phyloP scores from a whole-genome alignment of 2,888 invertebrate species.

The Stegana nigrithorax region DNA sequence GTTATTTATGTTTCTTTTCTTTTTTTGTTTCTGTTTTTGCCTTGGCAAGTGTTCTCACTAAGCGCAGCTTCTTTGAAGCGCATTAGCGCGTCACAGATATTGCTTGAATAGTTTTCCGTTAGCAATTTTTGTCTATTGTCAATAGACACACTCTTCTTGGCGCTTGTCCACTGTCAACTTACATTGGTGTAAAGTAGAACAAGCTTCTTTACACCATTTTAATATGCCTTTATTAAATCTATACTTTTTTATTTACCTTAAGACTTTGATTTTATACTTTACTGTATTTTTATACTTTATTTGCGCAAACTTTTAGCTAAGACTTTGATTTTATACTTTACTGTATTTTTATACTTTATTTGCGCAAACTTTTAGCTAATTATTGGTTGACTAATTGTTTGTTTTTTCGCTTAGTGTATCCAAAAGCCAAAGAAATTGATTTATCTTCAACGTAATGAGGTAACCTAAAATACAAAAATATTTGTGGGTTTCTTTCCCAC shows the following conservation, averaged over 20 bases:
- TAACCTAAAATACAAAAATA: background rate
- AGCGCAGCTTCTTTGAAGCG: background rate
- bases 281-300: background rate
- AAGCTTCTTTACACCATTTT: background rate
- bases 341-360: background rate
- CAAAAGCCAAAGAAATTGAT: background rate
- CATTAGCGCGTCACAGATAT: background rate
- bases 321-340: conserved; percentile 32
- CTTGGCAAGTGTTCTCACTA: no score
- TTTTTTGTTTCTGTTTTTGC: no score
- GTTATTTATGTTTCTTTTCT: background rate
- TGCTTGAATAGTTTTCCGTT: background rate
- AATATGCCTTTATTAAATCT: background rate
- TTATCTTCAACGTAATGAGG: background rate
- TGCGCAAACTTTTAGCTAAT: background rate
- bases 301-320: background rate
- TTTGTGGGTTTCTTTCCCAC: background rate
- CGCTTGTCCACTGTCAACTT: background rate
- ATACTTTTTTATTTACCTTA: no score
- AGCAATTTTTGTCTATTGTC: background rate
- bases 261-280: conserved; percentile 32
- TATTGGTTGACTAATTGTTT: no score
- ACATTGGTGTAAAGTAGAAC: background rate
- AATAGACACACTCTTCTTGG: no score
- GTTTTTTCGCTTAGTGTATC: background rate